Evolutionary conservation across 2,113 vertebrate genomes (phyloP).

Genomic region (Anhinga rufa): DNA sequence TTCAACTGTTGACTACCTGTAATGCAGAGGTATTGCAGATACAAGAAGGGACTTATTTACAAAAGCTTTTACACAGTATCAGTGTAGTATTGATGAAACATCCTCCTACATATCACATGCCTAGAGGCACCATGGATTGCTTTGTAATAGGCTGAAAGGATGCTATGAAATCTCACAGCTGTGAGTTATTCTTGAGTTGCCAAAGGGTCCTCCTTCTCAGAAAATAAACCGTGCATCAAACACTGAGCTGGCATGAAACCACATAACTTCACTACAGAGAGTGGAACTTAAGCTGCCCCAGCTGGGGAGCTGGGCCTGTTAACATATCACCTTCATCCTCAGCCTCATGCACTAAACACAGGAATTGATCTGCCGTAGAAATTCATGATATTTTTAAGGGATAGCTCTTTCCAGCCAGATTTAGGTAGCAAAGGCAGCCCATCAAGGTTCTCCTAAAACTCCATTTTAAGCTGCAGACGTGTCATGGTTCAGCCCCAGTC

Average conservation of each 20-base stretch:
- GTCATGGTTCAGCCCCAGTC: too few species aligned
- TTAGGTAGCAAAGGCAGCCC: background rate
- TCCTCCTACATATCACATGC: background rate
- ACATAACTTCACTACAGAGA: background rate
- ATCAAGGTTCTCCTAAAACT: background rate
- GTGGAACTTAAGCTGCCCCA: background rate
- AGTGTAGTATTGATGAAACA: background rate
- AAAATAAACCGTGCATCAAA: background rate
- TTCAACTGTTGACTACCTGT: background rate
- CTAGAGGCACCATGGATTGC: background rate
- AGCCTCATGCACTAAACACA: background rate
- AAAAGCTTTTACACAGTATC: background rate
- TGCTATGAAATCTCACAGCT: background rate
- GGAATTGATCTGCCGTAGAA: background rate
- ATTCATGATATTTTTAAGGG: background rate
- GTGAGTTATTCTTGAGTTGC: background rate
- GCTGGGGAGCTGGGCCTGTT: background rate
- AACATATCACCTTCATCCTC: rapidly evolving
- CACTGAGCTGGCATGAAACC: background rate
- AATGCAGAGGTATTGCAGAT: rapidly evolving
- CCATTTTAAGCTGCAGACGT: background rate
- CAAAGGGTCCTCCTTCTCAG: background rate
- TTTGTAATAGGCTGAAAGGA: background rate
- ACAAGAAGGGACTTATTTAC: background rate
- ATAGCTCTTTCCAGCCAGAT: background rate